Conservation (phyloP, 1,140 invertebrate genomes). For the Philotrypesis tridentata region DNA sequence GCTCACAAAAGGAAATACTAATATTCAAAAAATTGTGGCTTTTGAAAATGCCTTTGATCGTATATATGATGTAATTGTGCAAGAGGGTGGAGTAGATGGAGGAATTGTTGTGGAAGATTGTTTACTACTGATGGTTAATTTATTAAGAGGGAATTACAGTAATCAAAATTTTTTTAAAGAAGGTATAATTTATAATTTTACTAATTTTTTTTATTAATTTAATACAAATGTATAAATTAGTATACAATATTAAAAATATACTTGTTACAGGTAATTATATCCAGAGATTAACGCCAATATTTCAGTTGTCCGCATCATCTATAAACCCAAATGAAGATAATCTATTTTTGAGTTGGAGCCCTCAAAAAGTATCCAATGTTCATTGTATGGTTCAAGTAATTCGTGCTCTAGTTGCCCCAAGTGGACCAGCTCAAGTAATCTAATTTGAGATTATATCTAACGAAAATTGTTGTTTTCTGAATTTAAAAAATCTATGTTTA, state of each 20-base stretch:
- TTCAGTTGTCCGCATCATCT: constrained; percentile 81
- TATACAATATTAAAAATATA: constrained; percentile 38
- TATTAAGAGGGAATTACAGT: constrained; percentile 95
- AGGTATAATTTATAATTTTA: constrained; percentile 73
- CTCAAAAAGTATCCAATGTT: constrained; percentile 96
- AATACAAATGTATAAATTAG: background rate
- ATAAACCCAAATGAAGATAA: constrained; percentile 80
- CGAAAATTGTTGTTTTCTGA: background rate
- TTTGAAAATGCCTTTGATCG: constrained; percentile 99
- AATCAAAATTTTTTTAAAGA: constrained; percentile 99
- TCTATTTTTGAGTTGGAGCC: constrained; percentile 82
- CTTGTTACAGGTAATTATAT: constrained; percentile 84
- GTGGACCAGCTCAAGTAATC: constrained; percentile 85
- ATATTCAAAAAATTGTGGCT: constrained; percentile 99
- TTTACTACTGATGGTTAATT: constrained; percentile 93
- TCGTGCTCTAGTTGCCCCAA: constrained; percentile 91
- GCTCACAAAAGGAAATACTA: constrained; percentile 95
- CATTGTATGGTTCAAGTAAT: constrained; percentile 94
- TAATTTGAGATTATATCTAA: constrained; percentile 10
- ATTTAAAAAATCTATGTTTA: constrained; percentile 19
- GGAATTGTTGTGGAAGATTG: constrained; percentile 99
- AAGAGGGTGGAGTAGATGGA: constrained; percentile 95
- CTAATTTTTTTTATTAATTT: background rate
- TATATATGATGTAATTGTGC: constrained; percentile 92
- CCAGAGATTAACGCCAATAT: constrained; percentile 91